Conservation (phyloP, 2,113 vertebrate genomes). For the Platysternon megacephalum region DNA sequence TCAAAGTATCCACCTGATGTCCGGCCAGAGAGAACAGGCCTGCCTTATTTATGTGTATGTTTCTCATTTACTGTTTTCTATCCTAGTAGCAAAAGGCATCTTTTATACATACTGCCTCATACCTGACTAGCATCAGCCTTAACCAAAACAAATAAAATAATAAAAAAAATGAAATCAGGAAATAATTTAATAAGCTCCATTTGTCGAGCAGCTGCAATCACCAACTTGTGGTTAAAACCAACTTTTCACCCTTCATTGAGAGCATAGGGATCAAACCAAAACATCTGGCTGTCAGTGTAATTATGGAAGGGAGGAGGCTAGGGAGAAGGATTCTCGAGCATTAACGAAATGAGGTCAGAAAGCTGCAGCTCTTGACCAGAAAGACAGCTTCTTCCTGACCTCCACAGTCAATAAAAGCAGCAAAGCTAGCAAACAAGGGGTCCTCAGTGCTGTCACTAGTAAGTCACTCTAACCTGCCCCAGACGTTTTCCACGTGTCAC, state of each 20-base stretch:
- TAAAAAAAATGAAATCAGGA: background rate
- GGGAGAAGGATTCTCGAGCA: fast-evolving
- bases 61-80: background rate
- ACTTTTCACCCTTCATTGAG: background rate
- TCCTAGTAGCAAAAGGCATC: background rate
- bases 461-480: background rate
- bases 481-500: background rate
- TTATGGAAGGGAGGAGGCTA: background rate
- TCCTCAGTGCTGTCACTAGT: background rate
- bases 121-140: background rate
- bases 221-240: background rate
- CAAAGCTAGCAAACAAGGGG: background rate
- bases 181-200: background rate
- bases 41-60: background rate
- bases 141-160: background rate
- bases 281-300: fast-evolving
- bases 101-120: background rate
- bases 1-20: fast-evolving
- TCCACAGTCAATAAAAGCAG: background rate
- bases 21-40: background rate
- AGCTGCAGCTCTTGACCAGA: background rate
- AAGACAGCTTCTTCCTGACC: background rate
- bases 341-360: background rate
- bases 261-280: background rate
- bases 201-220: fast-evolving